phyloP scores from a whole-genome alignment of 2,888 invertebrate species.

The Aleiodes testaceus region DNA sequence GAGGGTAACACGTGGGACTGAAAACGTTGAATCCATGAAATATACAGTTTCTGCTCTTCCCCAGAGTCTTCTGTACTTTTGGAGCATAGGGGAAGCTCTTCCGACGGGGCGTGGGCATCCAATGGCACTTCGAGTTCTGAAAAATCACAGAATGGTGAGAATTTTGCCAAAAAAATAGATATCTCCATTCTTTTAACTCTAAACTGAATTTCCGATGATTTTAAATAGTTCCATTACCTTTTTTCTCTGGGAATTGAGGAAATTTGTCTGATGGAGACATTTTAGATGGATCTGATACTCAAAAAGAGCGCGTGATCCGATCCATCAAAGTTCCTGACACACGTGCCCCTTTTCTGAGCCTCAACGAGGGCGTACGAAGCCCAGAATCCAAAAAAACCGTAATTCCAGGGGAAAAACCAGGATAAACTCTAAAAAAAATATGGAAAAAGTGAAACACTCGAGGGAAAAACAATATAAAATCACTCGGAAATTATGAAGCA shows the following conservation, averaged over 20 bases:
- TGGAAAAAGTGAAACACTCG: neutral
- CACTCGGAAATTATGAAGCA: slow-evolving; percentile 34
- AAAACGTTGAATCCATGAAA: neutral
- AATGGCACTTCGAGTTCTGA: slow-evolving; percentile 42
- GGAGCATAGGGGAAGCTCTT: slow-evolving; percentile 55
- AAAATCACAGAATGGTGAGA: slow-evolving; percentile 21
- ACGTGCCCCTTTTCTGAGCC: slow-evolving; percentile 20
- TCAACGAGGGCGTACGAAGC: slow-evolving; percentile 7
- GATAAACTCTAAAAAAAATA: slow-evolving; percentile 4
- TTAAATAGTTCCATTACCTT: no score
- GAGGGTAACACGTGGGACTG: slow-evolving; percentile 1
- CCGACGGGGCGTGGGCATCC: slow-evolving; percentile 57
- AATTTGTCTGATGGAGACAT: neutral
- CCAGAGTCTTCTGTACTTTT: neutral
- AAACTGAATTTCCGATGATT: neutral
- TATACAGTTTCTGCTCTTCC: neutral
- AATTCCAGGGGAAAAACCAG: slow-evolving; percentile 47
- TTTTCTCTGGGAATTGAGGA: neutral
- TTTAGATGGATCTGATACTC: slow-evolving; percentile 20
- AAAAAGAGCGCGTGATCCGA: slow-evolving; percentile 17
- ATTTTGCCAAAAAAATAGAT: slow-evolving; percentile 29
- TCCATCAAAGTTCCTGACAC: slow-evolving; percentile 37
- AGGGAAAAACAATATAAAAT: slow-evolving; percentile 27
- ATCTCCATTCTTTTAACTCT: no score
- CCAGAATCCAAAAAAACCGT: slow-evolving; percentile 22